Base-by-base conservation (phyloP, 1,140 invertebrate genomes). In the Drosophila lacteicornis region DNA sequence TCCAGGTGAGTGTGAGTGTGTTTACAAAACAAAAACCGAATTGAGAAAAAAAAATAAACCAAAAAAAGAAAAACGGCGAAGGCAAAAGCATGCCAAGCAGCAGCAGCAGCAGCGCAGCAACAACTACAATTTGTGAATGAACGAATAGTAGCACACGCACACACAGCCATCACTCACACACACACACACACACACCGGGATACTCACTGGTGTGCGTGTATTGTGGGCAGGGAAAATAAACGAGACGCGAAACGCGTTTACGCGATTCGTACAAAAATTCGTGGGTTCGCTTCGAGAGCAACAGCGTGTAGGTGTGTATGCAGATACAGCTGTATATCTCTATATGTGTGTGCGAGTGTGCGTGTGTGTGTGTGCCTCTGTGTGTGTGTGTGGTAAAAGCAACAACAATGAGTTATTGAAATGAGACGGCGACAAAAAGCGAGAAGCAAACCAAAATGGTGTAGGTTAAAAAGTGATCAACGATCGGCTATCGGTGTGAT, bases 151-250 rank as follows among this genome's bases (percentile, higher is more conserved):
- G 84, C 80, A 71, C 80, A 88, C 83, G 55, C 68, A 88, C 22
- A 86, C 63, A 58, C 61, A 15, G 25, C 17, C 30, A 27, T 51
- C 75, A 77, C 60, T 46, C 70, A 75, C 60, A 70, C 83, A 77
- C 19, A 75, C 60, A 70, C 83, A 77, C 19, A 19, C 51, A 55
- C 50, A 57, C 55, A 50, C 27, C 9, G 61, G 45, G 38, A 43
- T 47, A 71, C 55, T 49, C 45, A 2, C 19, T 22, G n/a, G 91
- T 90, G 67, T 86, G 74, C 55, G 91, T 90, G 80, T 77, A 91
- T 92, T 92, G 91, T 92, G 91, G 91, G 91, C 91, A 92, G 91
- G 91, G 91, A 91, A 92, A 92, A 91, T 85, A 90, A 92, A 91
- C 88, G 88, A 91, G 78, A 88, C 82, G 84, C 82, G 82, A 90